Evolutionary conservation across 2,888 invertebrate genomes (phyloP).

Genomic region (Clepsis dumicolana): DNA sequence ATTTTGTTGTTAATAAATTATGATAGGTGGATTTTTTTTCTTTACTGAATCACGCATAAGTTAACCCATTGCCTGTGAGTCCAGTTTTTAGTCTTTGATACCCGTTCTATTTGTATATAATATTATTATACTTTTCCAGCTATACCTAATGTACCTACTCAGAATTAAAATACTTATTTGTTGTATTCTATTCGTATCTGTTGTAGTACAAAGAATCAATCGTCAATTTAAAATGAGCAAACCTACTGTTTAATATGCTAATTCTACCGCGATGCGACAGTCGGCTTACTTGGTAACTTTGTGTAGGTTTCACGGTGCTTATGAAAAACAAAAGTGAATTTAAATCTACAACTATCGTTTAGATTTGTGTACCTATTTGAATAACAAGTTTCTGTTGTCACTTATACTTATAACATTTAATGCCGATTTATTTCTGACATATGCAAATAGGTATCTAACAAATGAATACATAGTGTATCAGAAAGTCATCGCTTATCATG

Average conservation of each 20-base stretch:
- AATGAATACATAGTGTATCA: slow-evolving; percentile 21
- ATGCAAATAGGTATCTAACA: slow-evolving; percentile 32
- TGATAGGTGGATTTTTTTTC: no score
- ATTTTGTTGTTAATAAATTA: no score
- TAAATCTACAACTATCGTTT: slow-evolving; percentile 10
- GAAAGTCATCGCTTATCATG: slow-evolving; percentile 28
- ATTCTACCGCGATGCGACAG: slow-evolving; percentile 10
- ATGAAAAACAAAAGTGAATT: slow-evolving; percentile 39
- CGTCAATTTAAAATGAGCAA: slow-evolving; percentile 22
- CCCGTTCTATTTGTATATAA: no score
- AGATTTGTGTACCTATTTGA: slow-evolving; percentile 16
- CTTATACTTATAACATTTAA: slow-evolving; percentile 10
- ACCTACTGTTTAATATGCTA: slow-evolving; percentile 29
- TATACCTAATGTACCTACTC: not conserved
- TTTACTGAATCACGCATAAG: no score
- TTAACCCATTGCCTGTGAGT: no score
- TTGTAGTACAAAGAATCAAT: not conserved
- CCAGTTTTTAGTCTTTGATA: no score
- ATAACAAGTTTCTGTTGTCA: slow-evolving; percentile 10
- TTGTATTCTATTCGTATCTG: not conserved
- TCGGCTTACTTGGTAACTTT: slow-evolving; percentile 22
- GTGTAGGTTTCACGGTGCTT: slow-evolving; percentile 32
- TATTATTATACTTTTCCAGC: not conserved
- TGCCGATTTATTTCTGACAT: not conserved
- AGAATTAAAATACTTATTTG: not conserved